phyloP scores from a whole-genome alignment of 2,113 vertebrate genomes.

The Corythornis cristatus region DNA sequence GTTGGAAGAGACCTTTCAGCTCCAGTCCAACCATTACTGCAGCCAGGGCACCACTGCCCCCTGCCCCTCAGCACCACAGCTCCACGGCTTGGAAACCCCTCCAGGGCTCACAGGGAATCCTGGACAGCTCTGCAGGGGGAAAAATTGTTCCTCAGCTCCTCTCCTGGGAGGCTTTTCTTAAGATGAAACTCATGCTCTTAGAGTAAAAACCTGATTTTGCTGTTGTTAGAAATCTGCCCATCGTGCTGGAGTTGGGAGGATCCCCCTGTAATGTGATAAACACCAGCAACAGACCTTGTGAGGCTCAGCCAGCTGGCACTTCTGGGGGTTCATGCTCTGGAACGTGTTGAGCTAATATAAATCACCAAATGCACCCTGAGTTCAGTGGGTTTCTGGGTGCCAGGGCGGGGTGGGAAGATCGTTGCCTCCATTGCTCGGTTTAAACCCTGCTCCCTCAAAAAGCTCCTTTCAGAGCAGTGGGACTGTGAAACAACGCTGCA shows the following conservation, averaged over 20 bases:
- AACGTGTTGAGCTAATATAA: rapidly evolving
- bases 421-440: neutral
- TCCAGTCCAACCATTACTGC: too few species aligned
- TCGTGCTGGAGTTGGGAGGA: neutral
- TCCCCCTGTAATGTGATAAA: neutral
- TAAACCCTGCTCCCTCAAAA: neutral
- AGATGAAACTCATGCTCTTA: neutral
- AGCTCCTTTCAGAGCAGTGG: slow-evolving; percentile 10
- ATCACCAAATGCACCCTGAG: rapidly evolving
- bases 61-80: too few species aligned
- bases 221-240: neutral
- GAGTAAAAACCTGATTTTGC: neutral
- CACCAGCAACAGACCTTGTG: neutral
- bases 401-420: neutral
- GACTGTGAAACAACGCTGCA: neutral
- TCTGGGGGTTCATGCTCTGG: neutral
- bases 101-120: too few species aligned
- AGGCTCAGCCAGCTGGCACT: rapidly evolving
- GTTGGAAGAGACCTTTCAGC: too few species aligned
- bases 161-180: neutral
- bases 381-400: neutral
- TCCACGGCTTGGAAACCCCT: too few species aligned
- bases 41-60: too few species aligned
- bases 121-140: too few species aligned
- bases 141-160: neutral